phyloP scores from a whole-genome alignment of 2,888 invertebrate species.

The Nomada goodeniana region DNA sequence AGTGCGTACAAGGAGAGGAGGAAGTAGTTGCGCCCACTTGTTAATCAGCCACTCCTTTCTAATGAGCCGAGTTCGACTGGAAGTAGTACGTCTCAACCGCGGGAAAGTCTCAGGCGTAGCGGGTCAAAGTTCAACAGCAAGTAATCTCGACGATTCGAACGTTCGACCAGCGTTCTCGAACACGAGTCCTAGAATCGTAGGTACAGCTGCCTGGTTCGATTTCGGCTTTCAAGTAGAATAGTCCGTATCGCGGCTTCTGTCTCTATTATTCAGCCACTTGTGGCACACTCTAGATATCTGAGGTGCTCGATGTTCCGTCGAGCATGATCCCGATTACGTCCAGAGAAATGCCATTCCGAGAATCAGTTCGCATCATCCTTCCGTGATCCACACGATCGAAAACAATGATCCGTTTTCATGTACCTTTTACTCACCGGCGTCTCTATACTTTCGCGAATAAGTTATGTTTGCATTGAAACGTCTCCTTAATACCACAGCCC shows the following conservation, averaged over 20 bases:
- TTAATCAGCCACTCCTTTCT: slow-evolving; percentile 11
- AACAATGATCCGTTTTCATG: not conserved
- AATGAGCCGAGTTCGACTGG: not conserved
- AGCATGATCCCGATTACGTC: slow-evolving; percentile 6
- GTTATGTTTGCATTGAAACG: too few species aligned
- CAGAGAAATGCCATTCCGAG: slow-evolving; percentile 7
- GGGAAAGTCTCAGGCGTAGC: not conserved
- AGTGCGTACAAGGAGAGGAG: not conserved
- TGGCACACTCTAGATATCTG: slow-evolving; percentile 21
- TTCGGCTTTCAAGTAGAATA: not conserved
- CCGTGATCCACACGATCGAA: not conserved
- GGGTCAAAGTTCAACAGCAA: slow-evolving; percentile 14
- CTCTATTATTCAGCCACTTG: slow-evolving; percentile 17
- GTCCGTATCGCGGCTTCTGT: not conserved
- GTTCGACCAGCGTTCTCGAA: not conserved
- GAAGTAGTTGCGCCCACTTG: not conserved
- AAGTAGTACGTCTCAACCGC: slow-evolving; percentile 2
- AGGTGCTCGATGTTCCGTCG: slow-evolving; percentile 1
- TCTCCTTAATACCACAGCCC: too few species aligned
- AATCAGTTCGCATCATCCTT: not conserved
- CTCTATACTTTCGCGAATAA: too few species aligned
- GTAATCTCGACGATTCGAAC: not conserved
- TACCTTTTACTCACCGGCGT: not conserved
- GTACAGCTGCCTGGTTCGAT: slow-evolving; percentile 1
- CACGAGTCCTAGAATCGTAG: not conserved